These are phyloP conservation scores for Drosophila yakuba DNA, from an alignment of 1,140 invertebrate genomes.

Conservation along the genomic window DNA sequence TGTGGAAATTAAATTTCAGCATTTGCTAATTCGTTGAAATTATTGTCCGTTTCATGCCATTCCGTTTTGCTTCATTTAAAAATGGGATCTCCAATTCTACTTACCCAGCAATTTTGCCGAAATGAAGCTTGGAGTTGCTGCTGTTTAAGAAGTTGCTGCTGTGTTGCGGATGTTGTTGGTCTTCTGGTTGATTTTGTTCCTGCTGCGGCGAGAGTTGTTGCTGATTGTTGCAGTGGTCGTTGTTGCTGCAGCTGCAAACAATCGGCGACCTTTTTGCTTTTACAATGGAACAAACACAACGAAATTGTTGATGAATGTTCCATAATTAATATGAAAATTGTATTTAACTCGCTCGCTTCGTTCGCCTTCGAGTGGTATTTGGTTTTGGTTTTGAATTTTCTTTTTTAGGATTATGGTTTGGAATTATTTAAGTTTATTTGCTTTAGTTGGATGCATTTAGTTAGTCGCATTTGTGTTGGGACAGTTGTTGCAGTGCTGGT, in stretches of 20 bases:
- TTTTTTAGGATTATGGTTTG: constrained; percentile 37
- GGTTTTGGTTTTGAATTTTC: constrained; percentile 3
- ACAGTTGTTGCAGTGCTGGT: constrained; percentile 18
- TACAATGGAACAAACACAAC: constrained; percentile 76
- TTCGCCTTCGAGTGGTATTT: constrained; percentile 19
- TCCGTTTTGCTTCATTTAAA: constrained; percentile 1
- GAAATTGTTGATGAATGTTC: constrained; percentile 79
- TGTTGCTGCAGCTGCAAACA: constrained; percentile 63
- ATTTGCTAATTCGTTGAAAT: constrained; percentile 36
- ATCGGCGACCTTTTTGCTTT: constrained; percentile 68
- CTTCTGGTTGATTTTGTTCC: constrained; percentile 46
- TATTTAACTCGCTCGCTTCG: constrained; percentile 27
- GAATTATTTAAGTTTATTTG: constrained; percentile 44
- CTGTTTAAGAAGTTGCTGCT: constrained; percentile 23
- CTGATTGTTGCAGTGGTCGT: constrained; percentile 6
- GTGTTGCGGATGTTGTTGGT: constrained; percentile 8
- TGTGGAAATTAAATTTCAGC: constrained; percentile 49
- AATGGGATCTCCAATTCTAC: constrained; percentile 23
- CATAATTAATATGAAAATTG: constrained; percentile 73
- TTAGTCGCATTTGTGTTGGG: constrained; percentile 31
- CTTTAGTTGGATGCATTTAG: constrained; percentile 64
- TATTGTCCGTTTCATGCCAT: constrained; percentile 14
- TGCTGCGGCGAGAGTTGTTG: constrained; percentile 49
- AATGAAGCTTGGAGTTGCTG: constrained; percentile 25
- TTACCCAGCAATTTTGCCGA: constrained; percentile 63